Evolutionary conservation across 1,140 invertebrate species (phyloP).

Genomic region (Bathynomus jamesi): DNA sequence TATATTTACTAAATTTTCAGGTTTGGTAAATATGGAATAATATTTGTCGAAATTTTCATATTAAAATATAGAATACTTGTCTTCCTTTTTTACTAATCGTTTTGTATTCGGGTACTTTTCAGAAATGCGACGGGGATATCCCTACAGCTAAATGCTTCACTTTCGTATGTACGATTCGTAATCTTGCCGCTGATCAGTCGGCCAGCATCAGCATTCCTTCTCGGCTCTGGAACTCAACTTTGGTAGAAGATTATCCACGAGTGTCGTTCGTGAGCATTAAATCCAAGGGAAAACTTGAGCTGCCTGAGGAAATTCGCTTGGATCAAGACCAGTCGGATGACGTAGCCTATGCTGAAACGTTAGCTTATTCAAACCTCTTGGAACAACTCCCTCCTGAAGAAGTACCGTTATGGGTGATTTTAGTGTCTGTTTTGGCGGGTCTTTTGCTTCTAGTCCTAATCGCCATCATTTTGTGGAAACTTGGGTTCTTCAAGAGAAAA

Average conservation of each 20-base stretch:
- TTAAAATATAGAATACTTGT: too few species aligned
- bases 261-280: slow-evolving; percentile 74
- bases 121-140: slow-evolving; percentile 61
- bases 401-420: slow-evolving; percentile 73
- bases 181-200: slow-evolving; percentile 61
- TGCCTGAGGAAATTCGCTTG: slow-evolving; percentile 65
- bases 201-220: slow-evolving; percentile 70
- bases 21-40: too few species aligned
- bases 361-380: slow-evolving; percentile 12
- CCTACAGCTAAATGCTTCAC: slow-evolving; percentile 77
- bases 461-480: slow-evolving; percentile 68
- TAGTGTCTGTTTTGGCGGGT: slow-evolving; percentile 67
- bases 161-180: slow-evolving; percentile 69
- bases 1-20: too few species aligned
- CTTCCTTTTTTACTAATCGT: too few species aligned
- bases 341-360: slow-evolving; percentile 13
- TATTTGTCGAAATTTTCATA: too few species aligned
- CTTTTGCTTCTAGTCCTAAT: slow-evolving; percentile 67
- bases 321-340: slow-evolving; percentile 48
- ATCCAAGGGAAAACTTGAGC: slow-evolving; percentile 63
- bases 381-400: slow-evolving; percentile 38
- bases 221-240: slow-evolving; percentile 79
- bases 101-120: too few species aligned
- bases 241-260: slow-evolving; percentile 75
- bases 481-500: slow-evolving; percentile 80